phyloP scores from a whole-genome alignment of 35 echinoderm and acorn worm genomes.

The Strongylocentrotus purpuratus region DNA sequence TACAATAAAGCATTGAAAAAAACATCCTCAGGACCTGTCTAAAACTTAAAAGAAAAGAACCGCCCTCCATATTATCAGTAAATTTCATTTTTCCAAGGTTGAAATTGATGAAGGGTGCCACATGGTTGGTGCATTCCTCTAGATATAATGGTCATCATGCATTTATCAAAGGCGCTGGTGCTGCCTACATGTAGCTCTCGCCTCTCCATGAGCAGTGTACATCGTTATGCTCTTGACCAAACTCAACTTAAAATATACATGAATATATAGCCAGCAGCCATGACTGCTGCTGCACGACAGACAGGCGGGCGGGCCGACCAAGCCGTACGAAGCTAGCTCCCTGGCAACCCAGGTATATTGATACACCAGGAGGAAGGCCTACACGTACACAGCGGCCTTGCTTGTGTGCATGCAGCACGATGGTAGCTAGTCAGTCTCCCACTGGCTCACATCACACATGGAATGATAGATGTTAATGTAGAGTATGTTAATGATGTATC shows the following conservation, averaged over 20 bases:
- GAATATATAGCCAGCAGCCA: slow-evolving; percentile 5
- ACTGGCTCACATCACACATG: background rate
- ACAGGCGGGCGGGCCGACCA: background rate
- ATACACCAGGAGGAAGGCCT: slow-evolving; percentile 7
- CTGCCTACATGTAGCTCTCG: background rate
- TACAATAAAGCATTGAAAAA: no score
- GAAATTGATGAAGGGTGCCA: no score
- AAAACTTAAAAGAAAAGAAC: no score
- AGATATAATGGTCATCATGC: background rate
- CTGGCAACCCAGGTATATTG: background rate
- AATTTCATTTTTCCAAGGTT: no score
- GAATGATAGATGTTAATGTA: slow-evolving; percentile 13
- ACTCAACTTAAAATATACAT: background rate
- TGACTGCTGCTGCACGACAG: background rate
- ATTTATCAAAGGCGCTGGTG: background rate
- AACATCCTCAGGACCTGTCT: no score
- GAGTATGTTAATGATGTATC: background rate
- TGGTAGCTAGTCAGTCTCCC: background rate
- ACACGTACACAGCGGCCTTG: background rate
- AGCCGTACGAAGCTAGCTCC: background rate
- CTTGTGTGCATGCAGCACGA: background rate
- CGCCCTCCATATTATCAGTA: no score
- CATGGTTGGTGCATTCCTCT: no score
- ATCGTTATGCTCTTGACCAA: background rate
- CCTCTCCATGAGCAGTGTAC: background rate